Evolutionary conservation across 2,888 invertebrate species (phyloP).

Genomic region (Cantharis flavilabris): DNA sequence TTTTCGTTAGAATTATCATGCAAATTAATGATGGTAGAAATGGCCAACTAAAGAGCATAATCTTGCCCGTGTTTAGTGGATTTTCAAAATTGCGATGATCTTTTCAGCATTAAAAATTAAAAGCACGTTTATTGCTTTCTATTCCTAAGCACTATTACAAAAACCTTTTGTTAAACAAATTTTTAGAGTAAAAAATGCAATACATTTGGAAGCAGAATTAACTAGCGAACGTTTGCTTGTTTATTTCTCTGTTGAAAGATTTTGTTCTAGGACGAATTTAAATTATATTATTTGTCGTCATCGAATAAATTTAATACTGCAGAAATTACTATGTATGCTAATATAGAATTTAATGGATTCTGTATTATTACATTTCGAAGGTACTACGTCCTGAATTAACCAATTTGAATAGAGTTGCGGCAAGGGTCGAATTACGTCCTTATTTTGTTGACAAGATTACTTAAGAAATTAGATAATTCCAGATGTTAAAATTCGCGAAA

Average conservation of each 20-base stretch:
- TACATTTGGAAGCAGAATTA: background rate
- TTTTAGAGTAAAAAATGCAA: background rate
- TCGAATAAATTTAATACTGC: slow-evolving; percentile 44
- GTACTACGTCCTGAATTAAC: slow-evolving; percentile 46
- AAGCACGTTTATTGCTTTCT: background rate
- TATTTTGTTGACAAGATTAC: slow-evolving; percentile 40
- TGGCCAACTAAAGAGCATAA: slow-evolving; percentile 21
- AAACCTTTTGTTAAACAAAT: background rate
- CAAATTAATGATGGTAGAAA: slow-evolving; percentile 36
- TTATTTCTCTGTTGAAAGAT: slow-evolving; percentile 6
- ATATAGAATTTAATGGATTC: slow-evolving; percentile 52
- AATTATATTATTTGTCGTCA: slow-evolving; percentile 41
- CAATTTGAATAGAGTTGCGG: slow-evolving; percentile 50
- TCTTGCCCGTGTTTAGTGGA: background rate
- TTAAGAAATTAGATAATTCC: slow-evolving; percentile 38
- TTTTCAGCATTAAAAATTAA: background rate
- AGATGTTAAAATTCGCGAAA: slow-evolving; percentile 23
- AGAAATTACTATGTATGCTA: slow-evolving; percentile 51
- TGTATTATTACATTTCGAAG: slow-evolving; percentile 51
- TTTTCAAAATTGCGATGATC: background rate
- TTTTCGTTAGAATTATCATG: slow-evolving; percentile 35
- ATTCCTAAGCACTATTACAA: background rate
- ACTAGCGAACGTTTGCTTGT: slow-evolving; percentile 13
- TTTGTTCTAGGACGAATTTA: slow-evolving; percentile 25
- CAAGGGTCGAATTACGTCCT: slow-evolving; percentile 43